A percentile compares a stretch with the other conserved stretches of the same genome.
Evolutionary conservation across 2,113 vertebrate species (phyloP).

Genomic region (Hylia prasina): DNA sequence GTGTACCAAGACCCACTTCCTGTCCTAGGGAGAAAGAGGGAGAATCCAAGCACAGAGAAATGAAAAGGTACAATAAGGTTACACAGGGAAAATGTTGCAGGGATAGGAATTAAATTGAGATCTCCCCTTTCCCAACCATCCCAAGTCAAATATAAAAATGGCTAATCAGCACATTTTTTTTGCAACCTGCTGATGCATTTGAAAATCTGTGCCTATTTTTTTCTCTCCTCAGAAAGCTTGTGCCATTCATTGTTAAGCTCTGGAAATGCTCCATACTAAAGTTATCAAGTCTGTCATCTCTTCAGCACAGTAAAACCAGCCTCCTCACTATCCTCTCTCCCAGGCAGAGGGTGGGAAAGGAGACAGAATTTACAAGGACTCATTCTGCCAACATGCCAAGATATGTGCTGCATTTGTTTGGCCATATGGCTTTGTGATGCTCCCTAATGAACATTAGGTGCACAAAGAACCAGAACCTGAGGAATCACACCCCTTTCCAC

Average conservation of each 20-base stretch:
- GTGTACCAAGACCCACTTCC: neutral
- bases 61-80: neutral
- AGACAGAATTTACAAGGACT: slow-evolving; percentile 14
- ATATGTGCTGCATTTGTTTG: neutral
- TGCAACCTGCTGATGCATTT: slow-evolving; percentile 43
- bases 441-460: slow-evolving; percentile 42
- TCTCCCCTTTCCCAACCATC: neutral
- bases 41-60: neutral
- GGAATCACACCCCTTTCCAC: slow-evolving; percentile 45
- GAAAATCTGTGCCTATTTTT: slow-evolving; percentile 54
- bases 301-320: slow-evolving; percentile 11
- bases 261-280: slow-evolving; percentile 40
- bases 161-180: slow-evolving; percentile 43
- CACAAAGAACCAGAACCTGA: slow-evolving; percentile 33
- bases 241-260: slow-evolving; percentile 49
- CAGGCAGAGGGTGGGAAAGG: slow-evolving; percentile 10
- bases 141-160: slow-evolving; percentile 28
- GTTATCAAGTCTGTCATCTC: slow-evolving; percentile 49
- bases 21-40: neutral
- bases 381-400: slow-evolving; percentile 2
- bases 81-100: neutral
- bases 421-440: slow-evolving; percentile 57
- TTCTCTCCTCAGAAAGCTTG: slow-evolving; percentile 19
- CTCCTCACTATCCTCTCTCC: slow-evolving; percentile 21
- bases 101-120: neutral